Evolutionary conservation across 2,113 vertebrate species (phyloP).

Genomic region (Pachyramphus minor): DNA sequence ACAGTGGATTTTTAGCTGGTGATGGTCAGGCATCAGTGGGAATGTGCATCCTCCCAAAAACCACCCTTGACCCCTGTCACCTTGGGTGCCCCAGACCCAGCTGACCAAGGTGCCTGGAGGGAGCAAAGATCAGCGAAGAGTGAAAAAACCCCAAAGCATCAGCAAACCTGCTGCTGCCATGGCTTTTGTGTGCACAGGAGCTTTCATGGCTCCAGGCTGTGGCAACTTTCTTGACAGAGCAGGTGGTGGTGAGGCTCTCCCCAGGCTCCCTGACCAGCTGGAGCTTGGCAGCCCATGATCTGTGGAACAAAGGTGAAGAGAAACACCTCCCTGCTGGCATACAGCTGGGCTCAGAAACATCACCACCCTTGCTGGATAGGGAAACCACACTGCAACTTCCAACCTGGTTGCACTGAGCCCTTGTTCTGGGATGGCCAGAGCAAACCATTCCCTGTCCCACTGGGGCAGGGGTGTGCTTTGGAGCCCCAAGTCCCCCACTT

Average conservation of each 20-base stretch:
- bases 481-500: neutral
- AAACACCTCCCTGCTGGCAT: neutral
- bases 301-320: neutral
- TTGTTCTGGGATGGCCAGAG: neutral
- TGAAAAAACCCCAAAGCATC: neutral
- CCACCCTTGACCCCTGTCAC: fast-evolving
- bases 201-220: fast-evolving
- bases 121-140: fast-evolving
- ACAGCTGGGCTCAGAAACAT: fast-evolving
- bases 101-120: neutral
- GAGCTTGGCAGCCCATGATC: neutral
- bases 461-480: neutral
- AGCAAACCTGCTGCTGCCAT: fast-evolving
- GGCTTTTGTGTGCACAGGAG: fast-evolving
- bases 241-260: neutral
- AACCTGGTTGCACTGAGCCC: fast-evolving
- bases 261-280: too few relatives aligned
- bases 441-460: neutral
- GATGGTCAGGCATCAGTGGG: neutral
- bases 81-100: neutral
- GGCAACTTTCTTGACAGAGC: neutral
- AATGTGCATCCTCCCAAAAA: neutral
- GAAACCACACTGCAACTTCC: neutral
- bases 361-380: neutral
- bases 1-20: neutral